These are phyloP conservation scores for Psilanteris sp. DNA, from an alignment of 1,140 invertebrate genomes.

Conservation along the genomic window DNA sequence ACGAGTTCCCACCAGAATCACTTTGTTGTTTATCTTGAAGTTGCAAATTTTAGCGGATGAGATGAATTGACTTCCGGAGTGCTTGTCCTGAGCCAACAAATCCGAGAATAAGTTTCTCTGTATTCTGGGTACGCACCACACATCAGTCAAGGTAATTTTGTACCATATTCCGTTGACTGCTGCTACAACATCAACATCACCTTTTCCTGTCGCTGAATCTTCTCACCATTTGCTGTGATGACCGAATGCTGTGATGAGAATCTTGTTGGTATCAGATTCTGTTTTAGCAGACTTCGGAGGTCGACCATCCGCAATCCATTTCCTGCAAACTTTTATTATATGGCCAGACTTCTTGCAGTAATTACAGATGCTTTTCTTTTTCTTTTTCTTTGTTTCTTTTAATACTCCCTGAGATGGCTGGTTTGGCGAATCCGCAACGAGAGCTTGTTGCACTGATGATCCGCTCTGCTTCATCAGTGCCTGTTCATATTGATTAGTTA, in stretches of 20 bases:
- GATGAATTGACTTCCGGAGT: neutral
- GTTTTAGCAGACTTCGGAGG: constrained; percentile 4
- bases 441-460: no score
- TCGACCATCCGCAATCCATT: constrained; percentile 37
- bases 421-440: no score
- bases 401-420: no score
- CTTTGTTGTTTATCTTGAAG: no score
- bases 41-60: no score
- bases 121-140: constrained; percentile 28
- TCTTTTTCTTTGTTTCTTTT: no score
- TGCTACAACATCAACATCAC: constrained; percentile 10
- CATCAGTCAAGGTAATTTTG: constrained; percentile 9
- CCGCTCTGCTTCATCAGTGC: no score
- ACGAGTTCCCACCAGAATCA: no score
- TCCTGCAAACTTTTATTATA: constrained; percentile 20
- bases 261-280: no score
- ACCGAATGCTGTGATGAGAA: no score
- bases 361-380: constrained; percentile 22
- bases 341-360: constrained; percentile 36
- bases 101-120: constrained; percentile 30
- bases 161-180: constrained; percentile 8
- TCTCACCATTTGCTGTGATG: no score
- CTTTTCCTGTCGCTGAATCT: constrained; percentile 29
- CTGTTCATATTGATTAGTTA: no score
- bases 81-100: constrained; percentile 26